Evolutionary conservation across 2,113 vertebrate genomes (phyloP).

Genomic region (Orientallactaga bullata): DNA sequence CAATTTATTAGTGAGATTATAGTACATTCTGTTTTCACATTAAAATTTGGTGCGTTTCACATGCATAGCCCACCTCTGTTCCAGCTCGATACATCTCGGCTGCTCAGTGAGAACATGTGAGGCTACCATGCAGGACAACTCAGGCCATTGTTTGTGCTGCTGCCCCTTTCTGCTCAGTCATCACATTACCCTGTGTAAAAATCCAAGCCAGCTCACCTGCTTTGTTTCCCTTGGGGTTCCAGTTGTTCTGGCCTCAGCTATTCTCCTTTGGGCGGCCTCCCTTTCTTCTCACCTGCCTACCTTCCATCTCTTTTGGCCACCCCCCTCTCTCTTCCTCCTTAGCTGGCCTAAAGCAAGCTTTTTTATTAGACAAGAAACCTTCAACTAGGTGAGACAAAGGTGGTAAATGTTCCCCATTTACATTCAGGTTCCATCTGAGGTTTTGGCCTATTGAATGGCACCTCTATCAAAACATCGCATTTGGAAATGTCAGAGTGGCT

Average conservation of each 20-base stretch:
- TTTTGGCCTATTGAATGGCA: slow-evolving; percentile 79
- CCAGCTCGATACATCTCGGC: fast-evolving
- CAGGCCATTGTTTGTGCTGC: neutral
- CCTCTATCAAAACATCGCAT: slow-evolving; percentile 85
- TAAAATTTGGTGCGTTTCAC: neutral
- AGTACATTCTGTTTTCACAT: neutral
- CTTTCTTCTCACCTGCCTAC: neutral
- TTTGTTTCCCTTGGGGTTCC: neutral
- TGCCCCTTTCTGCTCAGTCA: slow-evolving; percentile 1
- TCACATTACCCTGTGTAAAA: neutral
- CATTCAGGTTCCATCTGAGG: slow-evolving; percentile 64
- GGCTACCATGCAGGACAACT: neutral
- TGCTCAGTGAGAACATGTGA: fast-evolving
- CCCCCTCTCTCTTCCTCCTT: neutral
- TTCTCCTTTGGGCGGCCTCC: neutral
- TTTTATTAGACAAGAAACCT: slow-evolving; percentile 59
- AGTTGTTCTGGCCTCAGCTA: no score
- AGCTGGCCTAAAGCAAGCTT: neutral
- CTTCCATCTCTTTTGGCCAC: neutral
- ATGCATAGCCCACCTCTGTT: fast-evolving
- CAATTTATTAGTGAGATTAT: neutral
- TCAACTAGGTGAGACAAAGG: slow-evolving; percentile 72
- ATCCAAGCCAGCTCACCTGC: neutral
- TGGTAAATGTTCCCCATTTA: slow-evolving; percentile 59
- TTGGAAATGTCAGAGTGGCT: slow-evolving; percentile 84